Conservation (phyloP, 2,888 invertebrate species). For the Thereva unica region DNA sequence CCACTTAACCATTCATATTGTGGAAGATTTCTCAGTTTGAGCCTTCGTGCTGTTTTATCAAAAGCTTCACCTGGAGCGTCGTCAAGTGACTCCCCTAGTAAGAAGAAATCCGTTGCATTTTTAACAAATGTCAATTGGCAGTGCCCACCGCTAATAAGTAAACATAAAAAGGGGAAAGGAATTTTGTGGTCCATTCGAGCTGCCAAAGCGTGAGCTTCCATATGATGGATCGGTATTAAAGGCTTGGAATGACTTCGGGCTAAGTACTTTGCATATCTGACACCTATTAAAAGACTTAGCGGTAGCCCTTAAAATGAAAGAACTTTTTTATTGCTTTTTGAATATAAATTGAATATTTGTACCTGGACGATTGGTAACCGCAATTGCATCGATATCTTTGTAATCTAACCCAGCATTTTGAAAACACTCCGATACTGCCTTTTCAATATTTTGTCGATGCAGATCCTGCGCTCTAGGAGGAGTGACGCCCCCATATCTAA, state of each 20-base stretch:
- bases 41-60: conserved; percentile 88
- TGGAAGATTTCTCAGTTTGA: conserved; percentile 79
- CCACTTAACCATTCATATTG: conserved; percentile 72
- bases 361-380: conserved; percentile 88
- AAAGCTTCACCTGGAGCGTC: conserved; percentile 92
- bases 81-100: conserved; percentile 80
- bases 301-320: conserved; percentile 65
- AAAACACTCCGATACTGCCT: conserved; percentile 72
- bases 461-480: conserved; percentile 83
- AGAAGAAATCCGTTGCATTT: conserved; percentile 72
- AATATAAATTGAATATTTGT: background rate
- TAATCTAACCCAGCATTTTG: conserved; percentile 63
- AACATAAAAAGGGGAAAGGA: conserved; percentile 84
- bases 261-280: conserved; percentile 79
- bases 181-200: conserved; percentile 73
- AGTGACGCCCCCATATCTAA: conserved; percentile 73
- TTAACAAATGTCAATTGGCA: conserved; percentile 78
- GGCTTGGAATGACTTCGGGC: conserved; percentile 71
- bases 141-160: conserved; percentile 94
- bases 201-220: conserved; percentile 97
- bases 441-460: conserved; percentile 77
- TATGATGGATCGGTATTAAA: conserved; percentile 95
- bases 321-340: background rate
- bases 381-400: conserved; percentile 80
- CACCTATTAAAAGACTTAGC: conserved; percentile 77